Evolutionary conservation across 2,888 invertebrate genomes (phyloP).

Genomic region (Aleiodes testaceus): DNA sequence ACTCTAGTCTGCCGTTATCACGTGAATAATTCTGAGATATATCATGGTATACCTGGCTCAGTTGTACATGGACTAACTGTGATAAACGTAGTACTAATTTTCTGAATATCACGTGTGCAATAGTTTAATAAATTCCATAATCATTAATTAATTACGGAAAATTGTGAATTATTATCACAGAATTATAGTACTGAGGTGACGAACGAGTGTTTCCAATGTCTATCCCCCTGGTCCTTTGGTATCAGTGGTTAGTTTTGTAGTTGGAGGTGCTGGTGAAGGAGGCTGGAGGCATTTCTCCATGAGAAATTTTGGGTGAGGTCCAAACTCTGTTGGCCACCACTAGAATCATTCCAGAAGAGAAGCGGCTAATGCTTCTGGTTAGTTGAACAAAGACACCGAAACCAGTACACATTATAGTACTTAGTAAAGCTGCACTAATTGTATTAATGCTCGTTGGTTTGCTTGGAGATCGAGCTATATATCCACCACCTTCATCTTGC

Average conservation of each 20-base stretch:
- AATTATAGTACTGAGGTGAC: slow-evolving; percentile 34
- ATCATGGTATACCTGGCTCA: slow-evolving; percentile 26
- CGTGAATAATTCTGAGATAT: slow-evolving; percentile 33
- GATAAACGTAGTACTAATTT: slow-evolving; percentile 16
- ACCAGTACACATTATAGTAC: slow-evolving; percentile 61
- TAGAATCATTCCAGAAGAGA: slow-evolving; percentile 17
- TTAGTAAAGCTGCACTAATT: slow-evolving; percentile 70
- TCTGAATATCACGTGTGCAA: neutral
- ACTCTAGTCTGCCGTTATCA: slow-evolving; percentile 22
- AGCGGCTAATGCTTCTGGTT: slow-evolving; percentile 4
- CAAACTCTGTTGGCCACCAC: slow-evolving; percentile 58
- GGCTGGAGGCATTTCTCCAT: slow-evolving; percentile 26
- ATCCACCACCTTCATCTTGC: neutral
- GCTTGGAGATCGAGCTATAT: slow-evolving; percentile 53
- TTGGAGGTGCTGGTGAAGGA: neutral
- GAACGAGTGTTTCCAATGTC: slow-evolving; percentile 38
- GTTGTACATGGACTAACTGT: slow-evolving; percentile 19
- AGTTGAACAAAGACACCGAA: slow-evolving; percentile 13
- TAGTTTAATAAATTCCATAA: neutral
- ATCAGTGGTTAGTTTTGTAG: slow-evolving; percentile 37
- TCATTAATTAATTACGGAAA: slow-evolving; percentile 22
- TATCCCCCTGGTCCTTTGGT: slow-evolving; percentile 27
- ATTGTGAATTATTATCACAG: slow-evolving; percentile 20
- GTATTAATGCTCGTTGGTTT: slow-evolving; percentile 70
- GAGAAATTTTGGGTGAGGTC: slow-evolving; percentile 66